Percentiles rank a stretch among this genome's conserved stretches.
phyloP scores from a whole-genome alignment of 2,888 invertebrate genomes.

The Sinohyriopsis cumingii region DNA sequence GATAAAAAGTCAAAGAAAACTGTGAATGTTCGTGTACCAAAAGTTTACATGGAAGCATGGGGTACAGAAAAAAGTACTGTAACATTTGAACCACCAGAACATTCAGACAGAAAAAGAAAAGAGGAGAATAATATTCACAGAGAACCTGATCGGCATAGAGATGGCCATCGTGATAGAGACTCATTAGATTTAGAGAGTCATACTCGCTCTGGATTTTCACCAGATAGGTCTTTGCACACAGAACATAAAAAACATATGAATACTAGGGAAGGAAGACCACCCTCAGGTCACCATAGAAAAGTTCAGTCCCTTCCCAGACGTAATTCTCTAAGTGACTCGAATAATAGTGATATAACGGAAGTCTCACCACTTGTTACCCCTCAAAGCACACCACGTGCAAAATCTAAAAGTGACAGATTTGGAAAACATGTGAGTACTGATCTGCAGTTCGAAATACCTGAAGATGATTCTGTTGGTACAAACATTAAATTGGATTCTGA shows the following conservation, averaged over 20 bases:
- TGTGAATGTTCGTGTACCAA: conserved; percentile 28
- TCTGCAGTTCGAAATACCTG: conserved; percentile 42
- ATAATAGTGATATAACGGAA: conserved; percentile 67
- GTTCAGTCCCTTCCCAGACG: conserved; percentile 9
- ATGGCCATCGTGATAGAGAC: conserved; percentile 1
- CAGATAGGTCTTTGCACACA: conserved; percentile 2
- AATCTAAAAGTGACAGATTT: conserved; percentile 15
- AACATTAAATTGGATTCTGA: conserved; percentile 39
- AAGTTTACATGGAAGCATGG: conserved; percentile 40
- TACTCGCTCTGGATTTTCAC: conserved; percentile 16
- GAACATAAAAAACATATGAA: conserved; percentile 11
- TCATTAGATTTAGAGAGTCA: conserved; percentile 15
- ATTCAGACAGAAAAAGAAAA: conserved; percentile 1
- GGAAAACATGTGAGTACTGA: conserved; percentile 22
- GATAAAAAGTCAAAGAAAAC: conserved; percentile 19
- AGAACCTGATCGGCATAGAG: neutral
- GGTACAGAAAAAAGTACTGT: conserved; percentile 8
- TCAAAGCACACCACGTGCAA: conserved; percentile 40
- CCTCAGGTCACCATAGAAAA: conserved; percentile 10
- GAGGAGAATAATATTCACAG: neutral
- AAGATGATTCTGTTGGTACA: conserved; percentile 14
- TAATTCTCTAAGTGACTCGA: conserved; percentile 37
- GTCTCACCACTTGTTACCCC: conserved; percentile 63
- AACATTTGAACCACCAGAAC: neutral
- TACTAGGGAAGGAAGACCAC: conserved; percentile 18